These are phyloP conservation scores for Danionella dracula DNA, from an alignment of 2,797 vertebrate genomes.

Conservation along the genomic window DNA sequence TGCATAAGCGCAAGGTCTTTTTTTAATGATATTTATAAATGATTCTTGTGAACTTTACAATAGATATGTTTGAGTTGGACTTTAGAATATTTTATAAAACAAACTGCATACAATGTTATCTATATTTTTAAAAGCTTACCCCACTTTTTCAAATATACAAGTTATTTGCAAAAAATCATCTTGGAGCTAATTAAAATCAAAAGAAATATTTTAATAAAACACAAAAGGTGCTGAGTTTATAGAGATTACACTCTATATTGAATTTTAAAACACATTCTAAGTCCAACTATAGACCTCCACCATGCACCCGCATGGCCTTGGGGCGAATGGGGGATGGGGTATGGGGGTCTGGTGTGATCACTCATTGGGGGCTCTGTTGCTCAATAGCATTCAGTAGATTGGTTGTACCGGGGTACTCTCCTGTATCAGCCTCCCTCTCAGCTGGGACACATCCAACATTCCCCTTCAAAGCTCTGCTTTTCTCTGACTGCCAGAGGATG, in stretches of 20 bases:
- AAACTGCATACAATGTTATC: too few relatives aligned
- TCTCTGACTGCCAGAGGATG: constrained; percentile 44
- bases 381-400: constrained; percentile 43
- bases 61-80: too few relatives aligned
- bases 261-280: too few relatives aligned
- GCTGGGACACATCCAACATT: constrained; percentile 40
- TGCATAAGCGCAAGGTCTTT: background rate
- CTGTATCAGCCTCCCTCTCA: constrained; percentile 25
- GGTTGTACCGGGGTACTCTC: constrained; percentile 31
- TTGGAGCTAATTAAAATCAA: too few relatives aligned
- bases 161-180: too few relatives aligned
- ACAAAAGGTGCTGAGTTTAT: too few relatives aligned
- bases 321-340: constrained; percentile 46
- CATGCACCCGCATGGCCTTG: constrained; percentile 66
- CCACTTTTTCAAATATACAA: too few relatives aligned
- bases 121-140: too few relatives aligned
- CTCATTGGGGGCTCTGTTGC: background rate
- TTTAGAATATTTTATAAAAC: too few relatives aligned
- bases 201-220: too few relatives aligned
- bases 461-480: constrained; percentile 47
- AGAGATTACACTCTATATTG: too few relatives aligned
- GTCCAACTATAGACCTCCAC: constrained; percentile 57
- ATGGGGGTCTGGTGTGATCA: constrained; percentile 53
- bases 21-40: background rate
- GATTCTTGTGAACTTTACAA: background rate